Conservation (phyloP, 1,140 invertebrate species). For the Atopsyche davidsoni region DNA sequence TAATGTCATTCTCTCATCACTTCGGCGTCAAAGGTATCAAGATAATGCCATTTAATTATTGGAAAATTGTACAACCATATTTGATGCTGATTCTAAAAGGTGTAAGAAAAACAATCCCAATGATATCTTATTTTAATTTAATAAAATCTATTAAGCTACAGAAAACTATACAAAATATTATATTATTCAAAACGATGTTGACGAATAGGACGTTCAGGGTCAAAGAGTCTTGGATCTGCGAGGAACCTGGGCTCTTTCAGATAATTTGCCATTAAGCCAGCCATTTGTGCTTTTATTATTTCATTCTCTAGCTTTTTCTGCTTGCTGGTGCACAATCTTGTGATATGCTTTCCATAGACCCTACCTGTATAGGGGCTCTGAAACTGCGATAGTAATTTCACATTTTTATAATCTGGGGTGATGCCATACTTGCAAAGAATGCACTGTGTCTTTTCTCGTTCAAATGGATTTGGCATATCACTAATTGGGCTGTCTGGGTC, state of each 20-base stretch:
- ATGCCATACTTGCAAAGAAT: slow-evolving; percentile 85
- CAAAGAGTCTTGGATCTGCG: slow-evolving; percentile 80
- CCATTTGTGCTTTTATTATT: slow-evolving; percentile 64
- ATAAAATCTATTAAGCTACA: too few relatives aligned
- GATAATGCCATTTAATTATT: too few relatives aligned
- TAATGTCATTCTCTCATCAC: too few relatives aligned
- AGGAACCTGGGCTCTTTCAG: slow-evolving; percentile 70
- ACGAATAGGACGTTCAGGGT: slow-evolving; percentile 73
- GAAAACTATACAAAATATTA: too few relatives aligned
- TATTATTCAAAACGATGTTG: slow-evolving; percentile 66
- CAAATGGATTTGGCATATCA: slow-evolving; percentile 76
- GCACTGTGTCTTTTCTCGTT: slow-evolving; percentile 66
- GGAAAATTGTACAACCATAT: too few relatives aligned
- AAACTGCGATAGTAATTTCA: slow-evolving; percentile 87
- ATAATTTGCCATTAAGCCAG: slow-evolving; percentile 71
- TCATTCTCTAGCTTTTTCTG: slow-evolving; percentile 65
- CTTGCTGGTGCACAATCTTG: slow-evolving; percentile 74
- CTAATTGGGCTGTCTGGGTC: slow-evolving; percentile 54
- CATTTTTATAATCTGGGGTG: slow-evolving; percentile 86
- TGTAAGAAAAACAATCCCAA: too few relatives aligned
- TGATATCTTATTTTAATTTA: too few relatives aligned
- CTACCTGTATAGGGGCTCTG: slow-evolving; percentile 88
- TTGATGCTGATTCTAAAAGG: too few relatives aligned
- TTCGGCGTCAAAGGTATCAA: too few relatives aligned
- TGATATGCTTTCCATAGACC: slow-evolving; percentile 88